phyloP scores from a whole-genome alignment of 2,888 invertebrate species.

The Actias luna region DNA sequence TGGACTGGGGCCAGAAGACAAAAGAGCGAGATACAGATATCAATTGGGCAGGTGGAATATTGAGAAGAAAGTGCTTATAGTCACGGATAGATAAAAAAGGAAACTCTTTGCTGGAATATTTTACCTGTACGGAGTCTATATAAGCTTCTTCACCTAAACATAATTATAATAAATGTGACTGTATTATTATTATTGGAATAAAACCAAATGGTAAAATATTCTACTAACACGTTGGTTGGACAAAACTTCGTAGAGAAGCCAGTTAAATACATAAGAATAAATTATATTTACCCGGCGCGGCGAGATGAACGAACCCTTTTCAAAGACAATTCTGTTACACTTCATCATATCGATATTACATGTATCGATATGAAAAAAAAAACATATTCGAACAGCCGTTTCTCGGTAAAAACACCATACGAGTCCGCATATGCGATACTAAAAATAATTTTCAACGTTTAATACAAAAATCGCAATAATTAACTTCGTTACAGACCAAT shows the following conservation, averaged over 20 bases:
- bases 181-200: too few species aligned
- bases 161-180: too few species aligned
- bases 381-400: conserved; percentile 44
- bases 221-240: background rate
- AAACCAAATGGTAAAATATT: too few species aligned
- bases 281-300: conserved; percentile 18
- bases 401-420: conserved; percentile 60
- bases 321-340: conserved; percentile 25
- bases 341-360: conserved; percentile 38
- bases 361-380: conserved; percentile 42
- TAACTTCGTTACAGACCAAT: conserved; percentile 81
- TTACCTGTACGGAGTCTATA: too few species aligned
- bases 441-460: conserved; percentile 82
- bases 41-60: too few species aligned
- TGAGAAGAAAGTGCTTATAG: too few species aligned
- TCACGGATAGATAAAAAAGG: too few species aligned
- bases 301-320: conserved; percentile 29
- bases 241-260: background rate
- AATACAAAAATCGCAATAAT: conserved; percentile 82
- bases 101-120: too few species aligned
- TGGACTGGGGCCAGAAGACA: too few species aligned
- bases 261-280: background rate
- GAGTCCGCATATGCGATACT: conserved; percentile 61
- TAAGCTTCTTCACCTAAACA: too few species aligned
- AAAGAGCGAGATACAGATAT: too few species aligned